phyloP scores from a whole-genome alignment of 2,797 vertebrate species.

The Aphelocoma californica region DNA sequence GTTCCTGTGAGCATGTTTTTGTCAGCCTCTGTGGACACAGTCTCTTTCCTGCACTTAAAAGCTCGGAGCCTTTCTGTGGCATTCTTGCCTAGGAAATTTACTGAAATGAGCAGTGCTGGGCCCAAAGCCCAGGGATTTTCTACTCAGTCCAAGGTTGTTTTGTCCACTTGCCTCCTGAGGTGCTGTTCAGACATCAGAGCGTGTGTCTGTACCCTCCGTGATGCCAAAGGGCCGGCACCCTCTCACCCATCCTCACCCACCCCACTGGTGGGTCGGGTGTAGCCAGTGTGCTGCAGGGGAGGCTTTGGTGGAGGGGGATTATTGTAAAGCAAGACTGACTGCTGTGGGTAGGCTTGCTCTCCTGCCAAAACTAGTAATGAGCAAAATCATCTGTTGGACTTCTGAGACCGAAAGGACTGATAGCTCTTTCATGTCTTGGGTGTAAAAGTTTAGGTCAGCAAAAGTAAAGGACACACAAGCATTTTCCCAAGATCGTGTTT shows the following conservation, averaged over 20 bases:
- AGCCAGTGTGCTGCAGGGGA: not conserved
- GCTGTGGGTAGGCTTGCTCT: accelerated
- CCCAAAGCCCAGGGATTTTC: not conserved
- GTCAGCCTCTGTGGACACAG: not conserved
- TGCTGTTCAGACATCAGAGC: not conserved
- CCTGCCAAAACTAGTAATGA: not conserved
- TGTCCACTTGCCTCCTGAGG: not conserved
- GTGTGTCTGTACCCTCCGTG: not conserved
- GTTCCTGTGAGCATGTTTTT: not conserved
- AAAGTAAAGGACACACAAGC: not conserved
- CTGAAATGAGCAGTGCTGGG: not conserved
- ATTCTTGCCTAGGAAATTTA: not conserved
- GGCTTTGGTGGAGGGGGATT: not conserved
- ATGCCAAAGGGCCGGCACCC: accelerated
- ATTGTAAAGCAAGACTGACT: not conserved
- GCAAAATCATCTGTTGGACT: not conserved
- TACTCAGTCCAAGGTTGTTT: not conserved
- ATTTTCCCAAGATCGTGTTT: not conserved
- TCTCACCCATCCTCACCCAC: not conserved
- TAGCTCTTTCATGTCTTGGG: not conserved
- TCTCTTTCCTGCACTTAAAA: not conserved
- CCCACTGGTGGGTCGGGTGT: not conserved
- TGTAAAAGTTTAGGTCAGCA: not conserved
- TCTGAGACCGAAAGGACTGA: not conserved
- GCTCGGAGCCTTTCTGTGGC: not conserved